phyloP scores from a whole-genome alignment of 2,888 invertebrate species.

The Drosophila anomelani region DNA sequence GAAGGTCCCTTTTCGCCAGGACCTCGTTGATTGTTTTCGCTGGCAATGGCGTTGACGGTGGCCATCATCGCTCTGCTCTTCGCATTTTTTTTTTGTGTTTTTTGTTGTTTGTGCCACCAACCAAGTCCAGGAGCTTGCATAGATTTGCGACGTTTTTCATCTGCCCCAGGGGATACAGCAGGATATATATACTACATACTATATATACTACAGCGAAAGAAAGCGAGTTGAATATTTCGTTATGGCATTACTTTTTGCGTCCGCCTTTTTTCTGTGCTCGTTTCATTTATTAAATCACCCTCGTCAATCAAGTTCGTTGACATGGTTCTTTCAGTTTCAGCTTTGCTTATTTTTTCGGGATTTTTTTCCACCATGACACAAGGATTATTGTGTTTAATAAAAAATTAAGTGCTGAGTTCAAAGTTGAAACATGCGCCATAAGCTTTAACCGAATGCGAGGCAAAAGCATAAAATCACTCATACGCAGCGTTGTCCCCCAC shows the following conservation, averaged over 20 bases:
- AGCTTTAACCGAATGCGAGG: slow-evolving; percentile 60
- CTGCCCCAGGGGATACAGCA: slow-evolving; percentile 16
- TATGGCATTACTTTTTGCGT: slow-evolving; percentile 43
- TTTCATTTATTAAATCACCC: slow-evolving; percentile 76
- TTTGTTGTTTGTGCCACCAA: slow-evolving; percentile 9
- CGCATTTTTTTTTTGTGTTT: slow-evolving; percentile 17
- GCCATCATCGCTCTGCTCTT: slow-evolving; percentile 29
- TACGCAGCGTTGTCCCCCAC: slow-evolving; percentile 51
- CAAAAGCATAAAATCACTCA: slow-evolving; percentile 53
- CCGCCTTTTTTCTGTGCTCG: slow-evolving; percentile 32
- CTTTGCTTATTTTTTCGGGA: slow-evolving; percentile 22
- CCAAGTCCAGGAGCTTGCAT: slow-evolving; percentile 40
- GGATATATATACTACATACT: too few species aligned
- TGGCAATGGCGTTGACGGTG: slow-evolving; percentile 30
- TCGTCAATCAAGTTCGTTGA: slow-evolving; percentile 79
- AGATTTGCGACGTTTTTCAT: slow-evolving; percentile 34
- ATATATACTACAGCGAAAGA: background rate
- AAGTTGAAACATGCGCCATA: slow-evolving; percentile 66
- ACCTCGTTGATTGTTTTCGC: slow-evolving; percentile 47
- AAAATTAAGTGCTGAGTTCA: slow-evolving; percentile 72
- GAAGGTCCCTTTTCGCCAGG: slow-evolving; percentile 16
- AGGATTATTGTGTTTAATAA: slow-evolving; percentile 74
- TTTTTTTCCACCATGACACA: slow-evolving; percentile 25
- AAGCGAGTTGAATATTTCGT: slow-evolving; percentile 33
- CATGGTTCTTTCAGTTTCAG: slow-evolving; percentile 55